Percentiles rank a stretch among this genome's conserved stretches.
These are phyloP conservation scores for Cyprinodon variegatus DNA, from an alignment of 2,113 vertebrate species.

Conservation along the genomic window DNA sequence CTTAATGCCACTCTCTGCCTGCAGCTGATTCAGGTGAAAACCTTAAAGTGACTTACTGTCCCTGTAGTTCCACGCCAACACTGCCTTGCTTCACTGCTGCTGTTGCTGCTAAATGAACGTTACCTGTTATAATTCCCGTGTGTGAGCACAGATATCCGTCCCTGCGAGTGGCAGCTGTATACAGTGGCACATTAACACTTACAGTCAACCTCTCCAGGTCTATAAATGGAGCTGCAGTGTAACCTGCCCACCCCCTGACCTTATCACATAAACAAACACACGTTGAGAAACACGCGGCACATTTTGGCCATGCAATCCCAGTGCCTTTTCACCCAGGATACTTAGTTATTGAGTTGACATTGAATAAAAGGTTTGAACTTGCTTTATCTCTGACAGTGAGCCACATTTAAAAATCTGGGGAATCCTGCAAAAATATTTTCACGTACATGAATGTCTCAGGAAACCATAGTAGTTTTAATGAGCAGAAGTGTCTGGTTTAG, in stretches of 20 bases:
- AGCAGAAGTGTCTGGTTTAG: too few relatives aligned
- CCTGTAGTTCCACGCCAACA: neutral
- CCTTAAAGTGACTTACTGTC: conserved; percentile 30
- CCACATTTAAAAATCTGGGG: too few relatives aligned
- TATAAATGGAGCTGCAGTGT: conserved; percentile 59
- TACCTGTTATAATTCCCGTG: neutral
- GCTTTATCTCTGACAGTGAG: too few relatives aligned
- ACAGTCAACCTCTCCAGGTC: conserved; percentile 39
- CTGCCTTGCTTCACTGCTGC: neutral
- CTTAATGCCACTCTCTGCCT: neutral
- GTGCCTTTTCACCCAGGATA: neutral
- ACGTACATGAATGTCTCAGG: too few relatives aligned
- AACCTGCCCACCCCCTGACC: conserved; percentile 12
- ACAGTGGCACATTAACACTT: conserved; percentile 19
- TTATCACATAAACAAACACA: conserved; percentile 3
- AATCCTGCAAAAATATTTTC: too few relatives aligned
- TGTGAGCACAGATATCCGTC: neutral
- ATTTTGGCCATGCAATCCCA: neutral
- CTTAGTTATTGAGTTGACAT: neutral
- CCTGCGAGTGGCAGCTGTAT: conserved; percentile 8
- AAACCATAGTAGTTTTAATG: too few relatives aligned
- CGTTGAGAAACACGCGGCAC: neutral
- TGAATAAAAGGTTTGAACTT: too few relatives aligned
- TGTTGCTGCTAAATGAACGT: neutral
- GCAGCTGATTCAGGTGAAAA: neutral